These are phyloP conservation scores for Lathamus discolor DNA, from an alignment of 2,113 vertebrate genomes.

Conservation along the genomic window DNA sequence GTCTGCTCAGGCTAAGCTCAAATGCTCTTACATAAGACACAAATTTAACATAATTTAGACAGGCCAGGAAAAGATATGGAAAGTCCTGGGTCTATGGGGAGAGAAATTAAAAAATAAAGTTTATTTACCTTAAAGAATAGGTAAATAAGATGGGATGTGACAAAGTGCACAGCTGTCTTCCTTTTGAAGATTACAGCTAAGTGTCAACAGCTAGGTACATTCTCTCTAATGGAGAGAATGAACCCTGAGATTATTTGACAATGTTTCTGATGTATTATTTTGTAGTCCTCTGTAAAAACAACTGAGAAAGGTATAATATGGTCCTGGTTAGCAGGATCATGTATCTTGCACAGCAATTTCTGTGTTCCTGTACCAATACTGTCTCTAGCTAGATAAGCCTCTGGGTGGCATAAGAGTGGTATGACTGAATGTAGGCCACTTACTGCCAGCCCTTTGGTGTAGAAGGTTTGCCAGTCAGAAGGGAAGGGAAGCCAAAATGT, in stretches of 20 bases:
- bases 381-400: not conserved
- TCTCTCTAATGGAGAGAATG: not conserved
- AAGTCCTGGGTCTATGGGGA: not conserved
- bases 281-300: not conserved
- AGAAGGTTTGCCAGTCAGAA: not conserved
- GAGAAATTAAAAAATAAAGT: not conserved
- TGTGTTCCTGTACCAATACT: not conserved
- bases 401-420: not conserved
- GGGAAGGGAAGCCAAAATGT: not conserved
- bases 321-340: not conserved
- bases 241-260: not conserved
- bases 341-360: not conserved
- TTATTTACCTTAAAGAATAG: not conserved
- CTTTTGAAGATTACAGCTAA: not conserved
- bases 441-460: not conserved
- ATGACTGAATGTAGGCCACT: not conserved
- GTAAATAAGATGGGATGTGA: not conserved
- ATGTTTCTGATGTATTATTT: not conserved
- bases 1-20: not conserved
- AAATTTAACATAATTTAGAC: not conserved
- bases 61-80: not conserved
- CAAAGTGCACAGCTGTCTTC: not conserved
- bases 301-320: not conserved
- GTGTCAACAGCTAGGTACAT: not conserved
- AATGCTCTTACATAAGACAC: not conserved